Conservation (phyloP, 1,140 invertebrate species). For the Ditylenchus dipsaci region DNA sequence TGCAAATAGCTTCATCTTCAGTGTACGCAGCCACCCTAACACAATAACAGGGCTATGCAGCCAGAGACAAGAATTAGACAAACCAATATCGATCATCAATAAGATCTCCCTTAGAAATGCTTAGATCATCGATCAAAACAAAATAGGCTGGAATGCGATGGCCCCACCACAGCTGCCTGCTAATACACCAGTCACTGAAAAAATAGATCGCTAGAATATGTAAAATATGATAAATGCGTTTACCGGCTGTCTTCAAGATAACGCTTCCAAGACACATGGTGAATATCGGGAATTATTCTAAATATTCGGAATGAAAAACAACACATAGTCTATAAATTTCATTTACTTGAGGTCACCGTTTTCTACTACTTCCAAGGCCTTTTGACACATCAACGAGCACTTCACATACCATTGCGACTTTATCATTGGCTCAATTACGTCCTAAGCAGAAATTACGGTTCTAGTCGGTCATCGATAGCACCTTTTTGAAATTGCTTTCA, state of each 20-base stretch:
- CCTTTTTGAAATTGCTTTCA: too few species aligned
- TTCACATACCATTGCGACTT: slow-evolving; percentile 91
- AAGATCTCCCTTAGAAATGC: slow-evolving; percentile 16
- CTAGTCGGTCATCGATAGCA: too few species aligned
- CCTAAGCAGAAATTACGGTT: too few species aligned
- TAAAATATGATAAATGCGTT: not conserved
- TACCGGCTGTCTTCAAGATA: slow-evolving; percentile 90
- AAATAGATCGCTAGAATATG: not conserved
- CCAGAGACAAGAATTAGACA: too few species aligned
- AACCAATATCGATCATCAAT: slow-evolving; percentile 72
- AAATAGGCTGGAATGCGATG: slow-evolving; percentile 91
- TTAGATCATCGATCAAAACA: slow-evolving; percentile 43
- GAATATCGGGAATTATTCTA: slow-evolving; percentile 84
- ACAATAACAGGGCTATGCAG: too few species aligned
- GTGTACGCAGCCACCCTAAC: slow-evolving; percentile 75
- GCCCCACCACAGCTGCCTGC: slow-evolving; percentile 97
- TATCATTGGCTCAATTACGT: slow-evolving; percentile 90
- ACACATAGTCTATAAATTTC: too few species aligned
- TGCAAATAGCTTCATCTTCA: slow-evolving; percentile 75
- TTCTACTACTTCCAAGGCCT: slow-evolving; percentile 72
- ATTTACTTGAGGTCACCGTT: slow-evolving; percentile 68
- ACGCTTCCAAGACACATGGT: slow-evolving; percentile 85
- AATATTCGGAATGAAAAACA: too few species aligned
- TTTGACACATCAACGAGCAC: slow-evolving; percentile 72
- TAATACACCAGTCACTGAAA: slow-evolving; percentile 91